Base-by-base conservation (phyloP, 1,140 invertebrate species). In the Oryctes rhinoceros region DNA sequence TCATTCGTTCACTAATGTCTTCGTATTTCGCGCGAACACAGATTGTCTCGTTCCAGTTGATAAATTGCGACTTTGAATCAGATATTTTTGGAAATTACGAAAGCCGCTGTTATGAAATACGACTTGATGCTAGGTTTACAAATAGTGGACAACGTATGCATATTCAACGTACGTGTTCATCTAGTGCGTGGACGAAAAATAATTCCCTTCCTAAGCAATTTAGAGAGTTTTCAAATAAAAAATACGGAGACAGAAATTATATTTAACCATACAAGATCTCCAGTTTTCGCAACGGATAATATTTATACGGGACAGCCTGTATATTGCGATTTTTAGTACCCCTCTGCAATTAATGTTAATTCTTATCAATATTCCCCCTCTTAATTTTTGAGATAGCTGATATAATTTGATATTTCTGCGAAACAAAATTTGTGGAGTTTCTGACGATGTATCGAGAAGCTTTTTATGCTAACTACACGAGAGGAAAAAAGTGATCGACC, bases 1-100 rank as follows among this genome's bases (percentile, higher is more conserved):
- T 71, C 65, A 71, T 71, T 71, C 65, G 24, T 71, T 37, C 65
- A 24, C 20, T 71, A 71, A 71, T 71, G 65, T 71, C 20, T 71
- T 62, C 20, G 53, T 62, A 62, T 20, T 71, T 71, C 65, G 65
- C 65, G 24, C 24, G 24, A 35, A 71, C 65, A 15, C 65, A 71
- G 65, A 71, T 71, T 71, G 65, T 35, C 65, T 71, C 18, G 24
- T 71, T 71, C 65, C 7, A 71, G 35, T 30, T 71, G 65, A 71
- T 71, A 71, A 59, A 71, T 24, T 30, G 24, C 20, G 65, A 71
- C 65, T 71, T 71, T 71, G 24, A 35, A 71, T 71, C 65, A 71
- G 65, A 71, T 71, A 71, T 71, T 71, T 44, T 71, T 24, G 65
- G 65, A 71, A 71, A 71, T 35, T 71, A 71, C 65, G 65, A 71